These are phyloP conservation scores for Charadrius vociferus DNA, from an alignment of 2,113 vertebrate genomes.

Conservation along the genomic window DNA sequence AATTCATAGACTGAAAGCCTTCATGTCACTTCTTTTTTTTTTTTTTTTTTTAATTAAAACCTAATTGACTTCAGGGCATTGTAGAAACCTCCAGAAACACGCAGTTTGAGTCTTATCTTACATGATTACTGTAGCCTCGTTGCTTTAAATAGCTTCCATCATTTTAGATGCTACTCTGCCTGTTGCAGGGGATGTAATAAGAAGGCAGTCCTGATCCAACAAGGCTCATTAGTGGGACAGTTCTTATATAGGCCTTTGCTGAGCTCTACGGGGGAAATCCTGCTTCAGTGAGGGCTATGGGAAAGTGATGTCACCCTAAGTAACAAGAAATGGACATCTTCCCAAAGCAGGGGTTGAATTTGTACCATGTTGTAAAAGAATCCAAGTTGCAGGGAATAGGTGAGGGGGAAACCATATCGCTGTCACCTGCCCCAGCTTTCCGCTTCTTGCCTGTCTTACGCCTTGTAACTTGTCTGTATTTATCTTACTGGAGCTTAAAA, in stretches of 20 bases:
- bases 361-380: rapidly evolving
- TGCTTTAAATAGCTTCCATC: constrained; percentile 1
- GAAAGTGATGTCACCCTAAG: background rate
- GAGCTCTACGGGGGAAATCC: background rate
- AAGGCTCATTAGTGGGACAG: background rate
- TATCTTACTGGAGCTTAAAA: background rate
- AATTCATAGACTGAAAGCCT: constrained; percentile 40
- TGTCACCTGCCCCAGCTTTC: background rate
- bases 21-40: background rate
- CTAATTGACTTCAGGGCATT: constrained; percentile 55
- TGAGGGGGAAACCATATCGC: background rate
- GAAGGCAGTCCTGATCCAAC: background rate
- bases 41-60: constrained; percentile 51
- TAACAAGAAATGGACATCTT: background rate
- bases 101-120: constrained; percentile 36
- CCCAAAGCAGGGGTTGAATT: background rate
- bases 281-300: background rate
- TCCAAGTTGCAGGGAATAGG: background rate
- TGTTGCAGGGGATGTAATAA: background rate
- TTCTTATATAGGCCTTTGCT: background rate
- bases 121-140: background rate
- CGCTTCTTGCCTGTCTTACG: background rate
- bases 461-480: background rate
- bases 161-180: background rate
- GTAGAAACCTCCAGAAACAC: constrained; percentile 38